Conservation (phyloP, 2,113 vertebrate species). For the Crotalus tigris region DNA sequence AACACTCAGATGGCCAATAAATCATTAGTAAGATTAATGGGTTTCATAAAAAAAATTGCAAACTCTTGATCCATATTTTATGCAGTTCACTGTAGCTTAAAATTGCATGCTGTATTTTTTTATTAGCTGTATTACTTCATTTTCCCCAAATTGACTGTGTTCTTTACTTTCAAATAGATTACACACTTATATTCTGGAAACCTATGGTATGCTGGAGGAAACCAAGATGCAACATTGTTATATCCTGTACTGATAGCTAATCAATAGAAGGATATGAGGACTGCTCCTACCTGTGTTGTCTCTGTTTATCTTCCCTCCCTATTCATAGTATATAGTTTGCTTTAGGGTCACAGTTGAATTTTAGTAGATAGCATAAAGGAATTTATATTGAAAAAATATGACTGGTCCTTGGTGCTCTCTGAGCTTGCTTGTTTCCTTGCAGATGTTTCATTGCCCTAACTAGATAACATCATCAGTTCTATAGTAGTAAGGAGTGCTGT, state of each 20-base stretch:
- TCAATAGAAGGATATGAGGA: not conserved
- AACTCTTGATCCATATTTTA: conserved; percentile 46
- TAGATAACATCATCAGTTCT: too few relatives aligned
- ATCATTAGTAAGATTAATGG: conserved; percentile 62
- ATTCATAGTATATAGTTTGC: not conserved
- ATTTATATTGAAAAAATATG: not conserved
- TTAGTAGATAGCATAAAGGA: not conserved
- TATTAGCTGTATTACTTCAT: conserved; percentile 55
- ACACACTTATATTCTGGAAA: conserved; percentile 24
- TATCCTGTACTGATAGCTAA: not conserved
- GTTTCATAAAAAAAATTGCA: conserved; percentile 57
- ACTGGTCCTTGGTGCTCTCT: too few relatives aligned
- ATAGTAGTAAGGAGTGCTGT: too few relatives aligned
- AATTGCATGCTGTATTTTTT: conserved; percentile 55
- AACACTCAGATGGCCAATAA: conserved; percentile 51
- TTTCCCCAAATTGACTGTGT: conserved; percentile 49
- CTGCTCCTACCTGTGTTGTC: not conserved
- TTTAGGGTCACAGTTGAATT: not conserved
- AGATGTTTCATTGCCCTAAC: too few relatives aligned
- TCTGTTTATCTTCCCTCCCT: not conserved
- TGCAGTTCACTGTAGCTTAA: conserved; percentile 49
- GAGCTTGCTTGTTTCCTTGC: too few relatives aligned
- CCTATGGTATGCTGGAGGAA: not conserved
- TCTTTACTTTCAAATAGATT: conserved; percentile 48
- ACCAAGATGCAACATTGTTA: not conserved